Conservation (phyloP, 2,113 vertebrate genomes). For the Oxygymnocypris stewartii region DNA sequence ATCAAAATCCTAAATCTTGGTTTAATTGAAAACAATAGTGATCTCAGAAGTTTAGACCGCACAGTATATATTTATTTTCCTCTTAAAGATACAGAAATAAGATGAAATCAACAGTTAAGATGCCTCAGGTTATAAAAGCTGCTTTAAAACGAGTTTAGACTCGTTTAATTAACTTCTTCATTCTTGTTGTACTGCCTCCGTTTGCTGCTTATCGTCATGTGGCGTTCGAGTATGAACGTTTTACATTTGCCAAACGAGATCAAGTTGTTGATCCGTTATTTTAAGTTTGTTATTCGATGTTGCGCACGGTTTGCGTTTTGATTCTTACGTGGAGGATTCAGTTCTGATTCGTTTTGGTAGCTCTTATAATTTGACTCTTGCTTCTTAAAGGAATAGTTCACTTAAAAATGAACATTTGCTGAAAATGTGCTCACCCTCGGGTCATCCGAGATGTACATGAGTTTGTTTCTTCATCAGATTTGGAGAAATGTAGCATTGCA, state of each 20-base stretch:
- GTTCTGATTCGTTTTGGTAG: constrained; percentile 21
- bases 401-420: background rate
- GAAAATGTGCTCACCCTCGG: background rate
- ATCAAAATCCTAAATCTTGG: background rate
- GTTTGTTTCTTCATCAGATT: background rate
- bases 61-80: constrained; percentile 61
- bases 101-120: background rate
- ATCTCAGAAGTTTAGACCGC: background rate
- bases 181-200: constrained; percentile 80
- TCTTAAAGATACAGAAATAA: constrained; percentile 73
- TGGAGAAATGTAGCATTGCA: background rate
- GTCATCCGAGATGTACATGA: background rate
- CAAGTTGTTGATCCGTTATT: constrained; percentile 13
- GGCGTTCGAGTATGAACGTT: constrained; percentile 50
- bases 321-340: constrained; percentile 33
- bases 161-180: background rate
- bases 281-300: constrained; percentile 46
- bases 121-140: constrained; percentile 47
- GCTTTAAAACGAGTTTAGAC: constrained; percentile 9
- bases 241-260: constrained; percentile 20
- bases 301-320: constrained; percentile 50
- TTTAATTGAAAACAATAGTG: background rate
- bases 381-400: background rate
- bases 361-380: background rate
- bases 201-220: constrained; percentile 58